A percentile compares a stretch with the other conserved stretches of the same genome.
Conservation (phyloP, 37 sponge, comb jelly and placozoan genomes). For the Crambe crambe region DNA sequence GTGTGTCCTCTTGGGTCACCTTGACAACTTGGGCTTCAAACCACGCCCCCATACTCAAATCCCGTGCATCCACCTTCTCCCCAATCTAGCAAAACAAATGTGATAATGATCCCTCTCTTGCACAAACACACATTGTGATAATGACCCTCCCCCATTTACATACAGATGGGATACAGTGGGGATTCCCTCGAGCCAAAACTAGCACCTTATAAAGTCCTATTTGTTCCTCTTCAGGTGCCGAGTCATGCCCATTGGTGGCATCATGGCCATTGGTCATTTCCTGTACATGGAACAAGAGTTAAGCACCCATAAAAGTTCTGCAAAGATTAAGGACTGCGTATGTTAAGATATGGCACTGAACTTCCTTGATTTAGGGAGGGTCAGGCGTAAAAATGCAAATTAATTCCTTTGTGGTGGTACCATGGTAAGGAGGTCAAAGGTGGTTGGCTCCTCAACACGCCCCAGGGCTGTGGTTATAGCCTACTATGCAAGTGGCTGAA, state of each 20-base stretch:
- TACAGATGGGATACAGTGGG: neutral
- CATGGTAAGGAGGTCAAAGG: too few relatives aligned
- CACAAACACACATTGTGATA: neutral
- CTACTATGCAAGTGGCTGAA: too few relatives aligned
- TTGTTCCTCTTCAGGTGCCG: neutral
- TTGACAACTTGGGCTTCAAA: slow-evolving; percentile 88
- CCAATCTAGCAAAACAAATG: slow-evolving; percentile 53
- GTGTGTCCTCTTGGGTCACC: slow-evolving; percentile 38
- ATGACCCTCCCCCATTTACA: neutral
- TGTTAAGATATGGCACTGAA: too few relatives aligned
- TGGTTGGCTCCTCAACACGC: too few relatives aligned
- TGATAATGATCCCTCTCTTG: neutral
- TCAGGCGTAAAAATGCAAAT: too few relatives aligned
- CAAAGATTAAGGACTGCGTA: too few relatives aligned
- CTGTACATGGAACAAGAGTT: too few relatives aligned
- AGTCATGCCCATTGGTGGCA: neutral
- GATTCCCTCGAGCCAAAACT: neutral
- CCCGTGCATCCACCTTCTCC: slow-evolving; percentile 85
- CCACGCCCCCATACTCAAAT: slow-evolving; percentile 90
- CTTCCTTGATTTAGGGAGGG: too few relatives aligned
- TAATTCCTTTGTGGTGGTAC: too few relatives aligned
- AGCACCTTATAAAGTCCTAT: neutral
- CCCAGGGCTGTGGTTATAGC: too few relatives aligned
- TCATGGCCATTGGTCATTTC: neutral
- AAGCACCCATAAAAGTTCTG: too few relatives aligned